These are phyloP conservation scores for Empis stercorea DNA, from an alignment of 2,888 invertebrate genomes.

Conservation along the genomic window DNA sequence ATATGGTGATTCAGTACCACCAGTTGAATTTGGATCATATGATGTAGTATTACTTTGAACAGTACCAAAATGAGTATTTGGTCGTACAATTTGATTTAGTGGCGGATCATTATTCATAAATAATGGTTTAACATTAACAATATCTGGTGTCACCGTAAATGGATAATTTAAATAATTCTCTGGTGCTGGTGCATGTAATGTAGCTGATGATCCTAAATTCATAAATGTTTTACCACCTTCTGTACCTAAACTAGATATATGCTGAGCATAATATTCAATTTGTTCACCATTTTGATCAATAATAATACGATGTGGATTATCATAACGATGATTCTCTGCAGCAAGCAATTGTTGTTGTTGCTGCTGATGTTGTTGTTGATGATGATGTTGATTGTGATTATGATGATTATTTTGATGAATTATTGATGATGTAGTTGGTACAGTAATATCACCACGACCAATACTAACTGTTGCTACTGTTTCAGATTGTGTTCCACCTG, in stretches of 20 bases:
- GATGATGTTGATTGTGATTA: neutral
- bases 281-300: neutral
- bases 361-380: neutral
- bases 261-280: neutral
- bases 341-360: neutral
- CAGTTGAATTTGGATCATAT: slow-evolving; percentile 23
- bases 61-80: slow-evolving; percentile 20
- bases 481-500: too few species aligned
- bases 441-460: too few species aligned
- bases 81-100: slow-evolving; percentile 25
- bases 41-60: slow-evolving; percentile 10
- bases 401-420: neutral
- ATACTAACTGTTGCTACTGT: too few species aligned
- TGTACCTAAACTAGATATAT: neutral
- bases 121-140: slow-evolving; percentile 21
- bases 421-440: too few species aligned
- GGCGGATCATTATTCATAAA: slow-evolving; percentile 31
- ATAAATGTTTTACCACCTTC: slow-evolving; percentile 32
- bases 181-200: neutral
- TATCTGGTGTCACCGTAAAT: slow-evolving; percentile 22
- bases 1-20: slow-evolving; percentile 22
- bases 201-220: slow-evolving; percentile 23
- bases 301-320: neutral
- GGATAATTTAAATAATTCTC: slow-evolving; percentile 6
- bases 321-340: neutral